Conservation (phyloP, 2,113 vertebrate genomes). For the Callocephalon fimbriatum region DNA sequence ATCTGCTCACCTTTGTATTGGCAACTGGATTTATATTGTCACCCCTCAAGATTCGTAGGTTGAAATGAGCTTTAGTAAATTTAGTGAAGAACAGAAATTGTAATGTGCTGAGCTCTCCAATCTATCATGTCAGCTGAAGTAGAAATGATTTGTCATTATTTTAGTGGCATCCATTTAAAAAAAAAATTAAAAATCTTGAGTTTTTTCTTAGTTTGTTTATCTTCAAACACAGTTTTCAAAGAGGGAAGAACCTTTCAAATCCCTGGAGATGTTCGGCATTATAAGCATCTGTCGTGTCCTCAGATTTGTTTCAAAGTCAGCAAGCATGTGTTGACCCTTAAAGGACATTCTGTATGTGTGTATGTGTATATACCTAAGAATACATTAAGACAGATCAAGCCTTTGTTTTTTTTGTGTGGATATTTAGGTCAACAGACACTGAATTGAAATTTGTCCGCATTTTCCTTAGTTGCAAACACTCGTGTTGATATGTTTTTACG, state of each 20-base stretch:
- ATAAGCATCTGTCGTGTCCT: background rate
- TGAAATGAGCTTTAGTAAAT: background rate
- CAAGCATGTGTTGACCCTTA: background rate
- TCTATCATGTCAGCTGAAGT: background rate
- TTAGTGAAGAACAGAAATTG: background rate
- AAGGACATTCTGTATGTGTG: background rate
- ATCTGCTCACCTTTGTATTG: constrained; percentile 11
- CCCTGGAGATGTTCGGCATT: background rate
- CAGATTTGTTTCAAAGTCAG: background rate
- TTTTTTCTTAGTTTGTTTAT: background rate
- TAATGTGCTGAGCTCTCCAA: background rate
- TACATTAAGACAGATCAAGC: background rate
- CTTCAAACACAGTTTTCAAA: background rate
- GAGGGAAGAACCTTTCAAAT: background rate
- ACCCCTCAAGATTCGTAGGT: background rate
- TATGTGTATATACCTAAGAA: background rate
- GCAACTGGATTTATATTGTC: constrained; percentile 11
- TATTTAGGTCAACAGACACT: background rate
- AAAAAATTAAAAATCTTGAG: background rate
- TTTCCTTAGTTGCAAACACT: background rate
- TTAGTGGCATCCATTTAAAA: background rate
- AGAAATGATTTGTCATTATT: background rate
- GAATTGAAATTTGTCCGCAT: background rate
- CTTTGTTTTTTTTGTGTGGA: background rate
- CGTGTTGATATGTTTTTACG: background rate